A percentile compares a stretch with the other conserved stretches of the same genome.
These are phyloP conservation scores for Didymodactylos carnosus DNA, from an alignment of 2,888 invertebrate species.

Conservation along the genomic window DNA sequence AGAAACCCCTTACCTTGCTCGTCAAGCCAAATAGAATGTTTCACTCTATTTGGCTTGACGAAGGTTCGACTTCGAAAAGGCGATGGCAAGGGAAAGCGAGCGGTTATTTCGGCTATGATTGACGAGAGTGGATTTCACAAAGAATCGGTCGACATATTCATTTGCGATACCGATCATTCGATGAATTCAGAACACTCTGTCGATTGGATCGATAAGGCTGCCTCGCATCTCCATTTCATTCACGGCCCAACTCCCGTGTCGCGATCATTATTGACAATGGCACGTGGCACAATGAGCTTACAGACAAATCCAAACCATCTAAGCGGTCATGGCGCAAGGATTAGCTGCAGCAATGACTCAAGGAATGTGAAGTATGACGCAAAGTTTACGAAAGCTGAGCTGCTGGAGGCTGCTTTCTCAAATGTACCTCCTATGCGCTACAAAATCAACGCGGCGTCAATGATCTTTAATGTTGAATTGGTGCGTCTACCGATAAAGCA, in stretches of 20 bases:
- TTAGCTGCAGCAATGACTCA: not conserved
- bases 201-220: not conserved
- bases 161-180: not conserved
- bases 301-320: no score
- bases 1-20: no score
- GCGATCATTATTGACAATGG: no score
- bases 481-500: no score
- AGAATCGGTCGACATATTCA: not conserved
- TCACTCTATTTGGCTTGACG: not conserved
- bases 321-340: not conserved
- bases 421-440: not conserved
- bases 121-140: not conserved
- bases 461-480: not conserved
- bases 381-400: no score
- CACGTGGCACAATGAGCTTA: no score
- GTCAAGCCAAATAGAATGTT: no score
- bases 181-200: not conserved
- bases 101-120: not conserved
- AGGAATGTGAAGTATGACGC: no score
- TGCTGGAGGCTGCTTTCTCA: not conserved
- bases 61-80: not conserved
- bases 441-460: not conserved
- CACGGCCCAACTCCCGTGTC: no score
- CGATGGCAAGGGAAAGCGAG: not conserved
- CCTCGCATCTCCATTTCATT: not conserved